These are phyloP conservation scores for Calyptommatus sinebrachiatus DNA, from an alignment of 2,113 vertebrate genomes.

Conservation along the genomic window DNA sequence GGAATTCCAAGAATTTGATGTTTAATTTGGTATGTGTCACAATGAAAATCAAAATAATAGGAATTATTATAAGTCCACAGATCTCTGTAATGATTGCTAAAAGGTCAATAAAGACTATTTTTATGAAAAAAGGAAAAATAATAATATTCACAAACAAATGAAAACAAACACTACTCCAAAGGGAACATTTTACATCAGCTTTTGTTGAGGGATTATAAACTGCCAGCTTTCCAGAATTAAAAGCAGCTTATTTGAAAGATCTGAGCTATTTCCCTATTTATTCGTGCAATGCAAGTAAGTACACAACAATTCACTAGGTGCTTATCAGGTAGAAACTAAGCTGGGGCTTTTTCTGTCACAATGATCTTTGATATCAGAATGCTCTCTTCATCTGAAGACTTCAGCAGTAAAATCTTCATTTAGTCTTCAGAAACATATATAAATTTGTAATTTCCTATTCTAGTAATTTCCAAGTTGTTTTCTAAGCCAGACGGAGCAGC, in stretches of 20 bases:
- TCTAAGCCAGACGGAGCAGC: slow-evolving; percentile 66
- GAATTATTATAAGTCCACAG: neutral
- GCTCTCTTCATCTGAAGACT: slow-evolving; percentile 39
- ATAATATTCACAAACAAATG: neutral
- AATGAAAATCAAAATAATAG: neutral
- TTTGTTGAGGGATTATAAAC: neutral
- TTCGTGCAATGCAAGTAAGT: neutral
- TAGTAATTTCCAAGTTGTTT: slow-evolving; percentile 37
- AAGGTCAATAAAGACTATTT: no score
- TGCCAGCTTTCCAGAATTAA: slow-evolving; percentile 31
- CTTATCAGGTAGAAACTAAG: slow-evolving; percentile 29
- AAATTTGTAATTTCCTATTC: slow-evolving; percentile 26
- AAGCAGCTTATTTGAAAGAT: slow-evolving; percentile 22
- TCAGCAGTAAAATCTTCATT: slow-evolving; percentile 15
- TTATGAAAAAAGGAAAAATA: no score
- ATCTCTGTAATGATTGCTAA: no score
- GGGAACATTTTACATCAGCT: neutral
- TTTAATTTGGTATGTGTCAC: neutral
- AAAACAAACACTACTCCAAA: neutral
- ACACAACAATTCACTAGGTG: slow-evolving; percentile 20
- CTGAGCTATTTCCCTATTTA: slow-evolving; percentile 26
- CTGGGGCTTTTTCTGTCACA: slow-evolving; percentile 5
- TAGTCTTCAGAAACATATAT: slow-evolving; percentile 27
- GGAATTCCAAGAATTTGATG: no score
- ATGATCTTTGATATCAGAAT: slow-evolving; percentile 9